Percentiles rank a stretch among this genome's conserved stretches.
These are phyloP conservation scores for Diplogasteroides magnus DNA, from an alignment of 1,140 invertebrate genomes.

Conservation along the genomic window DNA sequence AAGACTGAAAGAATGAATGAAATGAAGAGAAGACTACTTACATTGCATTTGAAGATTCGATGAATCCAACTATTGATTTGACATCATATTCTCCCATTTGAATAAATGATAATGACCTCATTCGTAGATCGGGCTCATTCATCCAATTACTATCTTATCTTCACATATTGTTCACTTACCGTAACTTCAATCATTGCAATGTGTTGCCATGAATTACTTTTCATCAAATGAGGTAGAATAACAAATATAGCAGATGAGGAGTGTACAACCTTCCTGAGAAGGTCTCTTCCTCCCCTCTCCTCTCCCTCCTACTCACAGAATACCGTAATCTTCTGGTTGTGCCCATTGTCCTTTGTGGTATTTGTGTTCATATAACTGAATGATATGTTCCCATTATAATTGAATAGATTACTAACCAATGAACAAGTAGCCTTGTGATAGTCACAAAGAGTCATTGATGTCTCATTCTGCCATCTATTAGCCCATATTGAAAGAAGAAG, in stretches of 20 bases:
- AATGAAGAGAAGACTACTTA: background rate
- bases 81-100: constrained; percentile 12
- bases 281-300: no score
- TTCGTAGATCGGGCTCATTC: background rate
- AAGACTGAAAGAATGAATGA: background rate
- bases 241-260: constrained; percentile 29
- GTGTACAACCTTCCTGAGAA: constrained; percentile 3
- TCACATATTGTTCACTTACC: constrained; percentile 12
- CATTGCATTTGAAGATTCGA: background rate
- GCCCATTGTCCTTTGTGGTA: constrained; percentile 23
- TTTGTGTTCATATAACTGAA: constrained; percentile 22
- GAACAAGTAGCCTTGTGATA: constrained; percentile 25
- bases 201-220: constrained; percentile 30
- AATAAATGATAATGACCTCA: background rate
- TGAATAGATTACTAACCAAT: constrained; percentile 17
- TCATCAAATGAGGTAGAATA: constrained; percentile 16
- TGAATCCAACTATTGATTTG: constrained; percentile 5
- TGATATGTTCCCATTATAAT: no score
- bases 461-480: constrained; percentile 43
- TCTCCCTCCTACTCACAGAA: no score
- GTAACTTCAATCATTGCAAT: constrained; percentile 19
- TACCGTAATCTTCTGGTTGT: constrained; percentile 27
- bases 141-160: background rate
- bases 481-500: constrained; percentile 46
- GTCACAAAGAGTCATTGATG: constrained; percentile 29